These are phyloP conservation scores for Simalia tracyae DNA, from an alignment of 2,797 vertebrate species.

Conservation along the genomic window DNA sequence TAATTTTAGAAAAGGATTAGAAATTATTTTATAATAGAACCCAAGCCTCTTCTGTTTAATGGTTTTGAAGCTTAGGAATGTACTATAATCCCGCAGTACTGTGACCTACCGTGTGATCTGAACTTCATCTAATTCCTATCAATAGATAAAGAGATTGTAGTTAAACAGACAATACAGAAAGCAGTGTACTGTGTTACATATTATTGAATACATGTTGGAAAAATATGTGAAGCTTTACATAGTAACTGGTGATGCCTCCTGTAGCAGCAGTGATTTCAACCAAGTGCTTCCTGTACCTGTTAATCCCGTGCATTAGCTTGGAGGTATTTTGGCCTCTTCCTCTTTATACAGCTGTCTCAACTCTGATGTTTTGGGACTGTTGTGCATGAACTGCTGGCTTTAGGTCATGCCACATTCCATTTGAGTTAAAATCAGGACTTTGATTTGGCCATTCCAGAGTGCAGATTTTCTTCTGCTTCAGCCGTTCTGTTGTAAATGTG, in stretches of 20 bases:
- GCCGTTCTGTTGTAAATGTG: not conserved
- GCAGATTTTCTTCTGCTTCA: not conserved
- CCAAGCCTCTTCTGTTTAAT: not conserved
- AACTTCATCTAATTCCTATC: no score
- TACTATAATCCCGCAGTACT: not conserved
- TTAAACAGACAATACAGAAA: no score
- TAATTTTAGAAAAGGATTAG: not conserved
- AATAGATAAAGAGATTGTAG: no score
- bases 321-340: not conserved
- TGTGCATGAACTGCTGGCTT: not conserved
- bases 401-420: not conserved
- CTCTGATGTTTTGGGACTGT: not conserved
- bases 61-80: not conserved
- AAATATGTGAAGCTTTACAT: not conserved
- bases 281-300: not conserved
- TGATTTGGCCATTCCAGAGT: not conserved
- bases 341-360: not conserved
- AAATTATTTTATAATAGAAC: not conserved
- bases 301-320: not conserved
- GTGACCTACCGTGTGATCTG: no score
- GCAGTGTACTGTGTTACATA: no score
- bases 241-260: not conserved
- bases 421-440: not conserved
- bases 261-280: not conserved
- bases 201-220: not conserved